Percentiles rank a stretch among this genome's conserved stretches.
These are phyloP conservation scores for Esperia sulphurella DNA, from an alignment of 2,888 invertebrate species.

Conservation along the genomic window DNA sequence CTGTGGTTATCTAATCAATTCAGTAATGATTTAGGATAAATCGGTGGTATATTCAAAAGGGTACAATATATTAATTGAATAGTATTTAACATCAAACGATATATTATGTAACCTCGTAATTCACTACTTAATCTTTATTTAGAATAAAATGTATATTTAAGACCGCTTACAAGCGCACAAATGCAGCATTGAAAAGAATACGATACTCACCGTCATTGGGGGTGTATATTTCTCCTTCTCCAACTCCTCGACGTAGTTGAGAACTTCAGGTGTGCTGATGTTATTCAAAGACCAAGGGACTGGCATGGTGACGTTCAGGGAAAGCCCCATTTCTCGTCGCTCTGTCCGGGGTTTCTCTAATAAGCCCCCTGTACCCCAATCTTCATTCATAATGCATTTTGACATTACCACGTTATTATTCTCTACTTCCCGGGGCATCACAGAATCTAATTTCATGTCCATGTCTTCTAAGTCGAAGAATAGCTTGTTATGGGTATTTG, in stretches of 20 bases:
- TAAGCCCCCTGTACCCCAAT: slow-evolving; percentile 20
- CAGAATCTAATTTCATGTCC: slow-evolving; percentile 54
- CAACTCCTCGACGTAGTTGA: slow-evolving; percentile 64
- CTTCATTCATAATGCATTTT: slow-evolving; percentile 46
- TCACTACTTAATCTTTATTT: too few relatives aligned
- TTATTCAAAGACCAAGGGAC: slow-evolving; percentile 42
- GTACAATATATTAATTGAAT: too few relatives aligned
- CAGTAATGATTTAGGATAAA: not conserved
- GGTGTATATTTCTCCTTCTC: slow-evolving; percentile 58
- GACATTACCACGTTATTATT: slow-evolving; percentile 51
- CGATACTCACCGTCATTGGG: slow-evolving; percentile 40
- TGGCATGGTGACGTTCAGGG: slow-evolving; percentile 49
- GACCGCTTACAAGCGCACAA: too few relatives aligned
- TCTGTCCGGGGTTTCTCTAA: slow-evolving; percentile 22
- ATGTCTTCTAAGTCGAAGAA: slow-evolving; percentile 62
- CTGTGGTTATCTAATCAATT: not conserved
- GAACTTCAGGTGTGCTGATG: slow-evolving; percentile 71
- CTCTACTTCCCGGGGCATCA: slow-evolving; percentile 61
- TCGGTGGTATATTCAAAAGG: not conserved
- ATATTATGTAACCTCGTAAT: too few relatives aligned
- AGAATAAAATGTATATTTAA: too few relatives aligned
- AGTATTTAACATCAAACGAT: too few relatives aligned
- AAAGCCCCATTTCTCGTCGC: slow-evolving; percentile 33
- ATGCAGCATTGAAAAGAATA: too few relatives aligned
- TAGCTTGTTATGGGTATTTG: slow-evolving; percentile 48